phyloP scores from a whole-genome alignment of 2,797 vertebrate species.

The Gallinago stenura region DNA sequence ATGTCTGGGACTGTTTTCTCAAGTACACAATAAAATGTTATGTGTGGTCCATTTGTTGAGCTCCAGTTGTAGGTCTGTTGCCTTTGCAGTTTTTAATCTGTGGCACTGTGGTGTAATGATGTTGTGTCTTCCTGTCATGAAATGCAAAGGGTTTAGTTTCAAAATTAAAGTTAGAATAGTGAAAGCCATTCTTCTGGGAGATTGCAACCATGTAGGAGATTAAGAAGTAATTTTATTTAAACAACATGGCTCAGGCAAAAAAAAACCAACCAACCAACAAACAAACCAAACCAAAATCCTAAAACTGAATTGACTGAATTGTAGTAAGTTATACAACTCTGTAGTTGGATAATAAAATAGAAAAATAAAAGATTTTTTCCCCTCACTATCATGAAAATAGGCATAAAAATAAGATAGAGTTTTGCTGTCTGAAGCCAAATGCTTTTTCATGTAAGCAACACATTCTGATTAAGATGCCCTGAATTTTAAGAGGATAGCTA shows the following conservation, averaged over 20 bases:
- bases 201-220: not conserved
- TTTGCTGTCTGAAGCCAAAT: not conserved
- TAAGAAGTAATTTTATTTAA: conserved; percentile 16
- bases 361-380: not conserved
- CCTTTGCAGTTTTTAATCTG: not conserved
- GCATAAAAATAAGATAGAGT: not conserved
- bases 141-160: not conserved
- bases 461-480: not conserved
- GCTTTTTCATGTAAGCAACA: not conserved
- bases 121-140: not conserved
- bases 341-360: not conserved
- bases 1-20: not conserved
- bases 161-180: not conserved
- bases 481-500: not conserved
- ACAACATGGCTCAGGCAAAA: not conserved
- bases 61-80: not conserved
- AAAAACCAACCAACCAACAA: not conserved
- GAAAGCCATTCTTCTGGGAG: conserved; percentile 4
- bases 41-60: not conserved
- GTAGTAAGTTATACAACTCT: not conserved
- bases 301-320: not conserved
- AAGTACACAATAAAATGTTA: not conserved
- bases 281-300: not conserved
- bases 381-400: not conserved
- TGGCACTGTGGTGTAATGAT: not conserved